These are phyloP conservation scores for Monodelphis domestica DNA, from an alignment of 2,797 vertebrate genomes.

Conservation along the genomic window DNA sequence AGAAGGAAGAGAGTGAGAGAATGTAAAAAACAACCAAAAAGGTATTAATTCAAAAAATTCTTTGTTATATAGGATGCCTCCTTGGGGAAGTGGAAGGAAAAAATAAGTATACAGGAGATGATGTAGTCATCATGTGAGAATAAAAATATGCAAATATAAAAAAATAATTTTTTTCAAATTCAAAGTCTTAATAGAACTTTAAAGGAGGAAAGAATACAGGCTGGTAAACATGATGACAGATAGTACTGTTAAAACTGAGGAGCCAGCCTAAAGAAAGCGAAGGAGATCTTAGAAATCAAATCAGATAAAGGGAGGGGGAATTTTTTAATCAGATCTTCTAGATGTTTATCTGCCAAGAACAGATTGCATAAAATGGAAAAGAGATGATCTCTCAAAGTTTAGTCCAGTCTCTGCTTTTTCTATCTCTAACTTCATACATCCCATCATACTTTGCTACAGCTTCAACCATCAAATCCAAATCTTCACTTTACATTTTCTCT, in stretches of 20 bases:
- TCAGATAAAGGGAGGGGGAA: no score
- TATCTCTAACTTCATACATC: not conserved
- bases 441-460: not conserved
- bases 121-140: not conserved
- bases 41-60: not conserved
- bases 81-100: not conserved
- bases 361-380: not conserved
- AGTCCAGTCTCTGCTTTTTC: not conserved
- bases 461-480: not conserved
- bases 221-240: not conserved
- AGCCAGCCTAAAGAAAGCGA: not conserved
- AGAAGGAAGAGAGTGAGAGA: no score
- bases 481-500: not conserved
- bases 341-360: not conserved
- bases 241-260: not conserved
- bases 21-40: not conserved
- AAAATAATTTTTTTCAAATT: not conserved
- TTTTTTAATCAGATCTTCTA: not conserved
- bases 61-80: not conserved
- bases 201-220: not conserved
- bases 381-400: not conserved
- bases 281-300: slow-evolving; percentile 11
- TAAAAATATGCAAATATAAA: not conserved
- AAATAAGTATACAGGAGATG: no score
- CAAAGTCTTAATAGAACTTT: not conserved